Evolutionary conservation across 2,113 vertebrate genomes (phyloP).

Genomic region (Poeciliopsis prolifica): DNA sequence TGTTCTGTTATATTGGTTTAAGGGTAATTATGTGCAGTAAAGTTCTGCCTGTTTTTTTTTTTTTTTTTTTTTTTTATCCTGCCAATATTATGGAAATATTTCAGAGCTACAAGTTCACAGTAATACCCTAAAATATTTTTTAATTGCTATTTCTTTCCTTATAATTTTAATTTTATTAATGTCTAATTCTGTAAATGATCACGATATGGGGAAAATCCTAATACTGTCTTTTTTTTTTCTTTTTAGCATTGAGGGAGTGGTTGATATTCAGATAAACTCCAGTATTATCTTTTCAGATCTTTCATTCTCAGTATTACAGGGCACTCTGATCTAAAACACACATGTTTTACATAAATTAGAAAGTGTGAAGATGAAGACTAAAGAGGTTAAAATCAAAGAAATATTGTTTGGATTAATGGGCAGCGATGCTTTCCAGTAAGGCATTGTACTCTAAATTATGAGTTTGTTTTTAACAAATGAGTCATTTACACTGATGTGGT

Average conservation of each 20-base stretch:
- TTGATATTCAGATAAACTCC: conserved; percentile 63
- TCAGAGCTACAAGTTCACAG: conserved; percentile 10
- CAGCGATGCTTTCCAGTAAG: conserved; percentile 27
- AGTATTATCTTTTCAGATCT: conserved; percentile 62
- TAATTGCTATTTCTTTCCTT: conserved; percentile 18
- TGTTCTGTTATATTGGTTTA: conserved; percentile 44
- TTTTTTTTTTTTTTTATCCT: conserved; percentile 24
- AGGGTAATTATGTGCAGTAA: conserved; percentile 28
- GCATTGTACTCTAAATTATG: conserved; percentile 16
- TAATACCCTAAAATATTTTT: conserved; percentile 13
- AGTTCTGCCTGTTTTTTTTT: conserved; percentile 25
- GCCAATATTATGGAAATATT: conserved; percentile 14
- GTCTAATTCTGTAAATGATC: conserved; percentile 30
- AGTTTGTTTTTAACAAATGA: conserved; percentile 19
- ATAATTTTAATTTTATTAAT: conserved; percentile 37
- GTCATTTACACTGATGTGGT: conserved; percentile 45
- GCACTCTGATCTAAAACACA: conserved; percentile 39
- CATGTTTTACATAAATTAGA: conserved; percentile 8
- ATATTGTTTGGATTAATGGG: conserved; percentile 27
- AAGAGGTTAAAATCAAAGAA: conserved; percentile 4
- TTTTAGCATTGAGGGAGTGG: conserved; percentile 62
- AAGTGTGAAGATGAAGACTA: neutral
- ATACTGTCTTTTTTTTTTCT: conserved; percentile 7
- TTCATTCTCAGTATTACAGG: conserved; percentile 62
- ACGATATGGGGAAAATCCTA: conserved; percentile 27